A percentile compares a stretch with the other conserved stretches of the same genome.
Conservation (phyloP, 2,888 invertebrate species). For the Microlaimidae sp. region DNA sequence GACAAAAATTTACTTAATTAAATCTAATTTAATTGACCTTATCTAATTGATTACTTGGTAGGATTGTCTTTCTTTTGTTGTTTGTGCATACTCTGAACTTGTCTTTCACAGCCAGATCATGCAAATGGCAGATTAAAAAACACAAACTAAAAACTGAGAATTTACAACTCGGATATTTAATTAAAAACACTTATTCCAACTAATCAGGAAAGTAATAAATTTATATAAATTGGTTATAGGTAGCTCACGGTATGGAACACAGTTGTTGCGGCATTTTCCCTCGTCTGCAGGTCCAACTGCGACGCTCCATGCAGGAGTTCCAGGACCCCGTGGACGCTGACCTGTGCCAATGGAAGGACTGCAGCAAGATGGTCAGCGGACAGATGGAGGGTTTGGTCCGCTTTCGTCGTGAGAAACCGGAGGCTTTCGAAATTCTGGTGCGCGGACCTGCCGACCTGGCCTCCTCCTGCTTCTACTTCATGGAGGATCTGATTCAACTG, state of each 20-base stretch:
- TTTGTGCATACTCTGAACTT: too few relatives aligned
- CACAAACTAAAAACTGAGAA: too few relatives aligned
- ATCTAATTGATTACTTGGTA: too few relatives aligned
- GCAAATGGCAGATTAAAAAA: too few relatives aligned
- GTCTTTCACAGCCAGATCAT: too few relatives aligned
- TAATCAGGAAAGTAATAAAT: too few relatives aligned
- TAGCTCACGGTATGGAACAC: slow-evolving; percentile 44
- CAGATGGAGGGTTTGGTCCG: slow-evolving; percentile 52
- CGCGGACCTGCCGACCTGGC: slow-evolving; percentile 36
- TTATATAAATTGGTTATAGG: too few relatives aligned
- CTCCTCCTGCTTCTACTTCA: slow-evolving; percentile 46
- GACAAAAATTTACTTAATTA: too few relatives aligned
- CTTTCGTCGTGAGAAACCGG: not conserved
- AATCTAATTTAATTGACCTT: too few relatives aligned
- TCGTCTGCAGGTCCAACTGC: slow-evolving; percentile 47
- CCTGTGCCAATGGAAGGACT: slow-evolving; percentile 48
- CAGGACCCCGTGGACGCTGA: slow-evolving; percentile 46
- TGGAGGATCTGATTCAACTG: slow-evolving; percentile 50
- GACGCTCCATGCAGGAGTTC: slow-evolving; percentile 44
- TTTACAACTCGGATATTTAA: too few relatives aligned
- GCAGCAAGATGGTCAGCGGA: slow-evolving; percentile 51
- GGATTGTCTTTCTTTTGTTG: too few relatives aligned
- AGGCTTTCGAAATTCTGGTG: slow-evolving; percentile 36
- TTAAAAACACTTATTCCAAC: too few relatives aligned
- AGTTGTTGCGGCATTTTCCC: slow-evolving; percentile 52